Evolutionary conservation across 2,113 vertebrate genomes (phyloP), one percentile per base, ranked within the genome.

Genomic region (Etia nguti): DNA sequence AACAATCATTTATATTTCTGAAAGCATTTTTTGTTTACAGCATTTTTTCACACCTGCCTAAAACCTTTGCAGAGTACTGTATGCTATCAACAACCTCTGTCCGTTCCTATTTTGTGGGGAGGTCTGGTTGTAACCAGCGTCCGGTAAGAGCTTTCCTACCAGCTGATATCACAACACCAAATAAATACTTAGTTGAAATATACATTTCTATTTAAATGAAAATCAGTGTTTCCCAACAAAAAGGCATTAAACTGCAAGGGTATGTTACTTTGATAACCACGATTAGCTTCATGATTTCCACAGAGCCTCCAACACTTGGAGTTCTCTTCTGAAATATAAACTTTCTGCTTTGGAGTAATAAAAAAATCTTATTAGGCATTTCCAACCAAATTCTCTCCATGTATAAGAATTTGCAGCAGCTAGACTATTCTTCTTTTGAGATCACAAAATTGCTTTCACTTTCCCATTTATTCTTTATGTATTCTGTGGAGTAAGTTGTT

Each of bases 1-100:
- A 62, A 0, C 59, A 62, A 0, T 62, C 6, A 36, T 62, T 62
- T 0, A 11, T 62, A 36, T 11, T 62, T n/a, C 16, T 62, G 31
- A 6, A 62, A 62, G 31, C 59, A 1, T 62, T 20, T 18, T 20
- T 62, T 62, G 59, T 36, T 62, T 11, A 62, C 31, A 62, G 59
- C 16, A 34, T 62, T 36, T 62, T 62, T 62, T 62, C 59, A 36
- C 29, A 7, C 29, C 59, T 62, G 34, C 59, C 2, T 62, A 36
- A 62, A 62, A 4, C 10, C 29, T 62, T 62, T 1, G 29, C 29
- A 36, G 29, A 62, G 59, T 6, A 3, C 59, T 20, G 59, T 38
- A 65, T 38, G 60, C 60, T 65, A 1, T 20, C 34, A 38, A 38
- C 31, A 38, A 38, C 60, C 34, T 13, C 18, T 65, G 4, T 65